Evolutionary conservation across 2,888 invertebrate genomes (phyloP).

Genomic region (Nymphalis polychloros): DNA sequence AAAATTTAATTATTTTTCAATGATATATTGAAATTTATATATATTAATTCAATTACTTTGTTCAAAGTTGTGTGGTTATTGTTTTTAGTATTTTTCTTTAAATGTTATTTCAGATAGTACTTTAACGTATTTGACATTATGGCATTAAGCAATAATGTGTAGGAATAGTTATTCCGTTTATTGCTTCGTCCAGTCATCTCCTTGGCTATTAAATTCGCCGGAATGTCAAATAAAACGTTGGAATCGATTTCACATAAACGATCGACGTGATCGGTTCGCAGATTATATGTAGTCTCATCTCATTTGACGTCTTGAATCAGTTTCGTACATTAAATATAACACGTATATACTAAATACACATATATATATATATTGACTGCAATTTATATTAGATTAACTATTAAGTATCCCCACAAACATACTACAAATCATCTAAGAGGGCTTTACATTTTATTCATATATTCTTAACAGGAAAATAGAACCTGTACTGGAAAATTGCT

Average conservation of each 20-base stretch:
- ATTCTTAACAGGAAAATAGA: too few relatives aligned
- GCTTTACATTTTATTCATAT: too few relatives aligned
- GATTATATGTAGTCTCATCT: conserved; percentile 61
- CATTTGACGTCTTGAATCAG: conserved; percentile 61
- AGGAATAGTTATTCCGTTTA: conserved; percentile 78
- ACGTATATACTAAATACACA: conserved; percentile 25
- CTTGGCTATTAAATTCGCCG: conserved; percentile 75
- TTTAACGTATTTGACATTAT: conserved; percentile 24
- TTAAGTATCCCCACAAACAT: too few relatives aligned
- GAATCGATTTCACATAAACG: conserved; percentile 81
- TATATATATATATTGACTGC: neutral
- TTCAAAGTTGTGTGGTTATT: neutral
- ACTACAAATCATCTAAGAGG: too few relatives aligned
- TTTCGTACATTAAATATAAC: conserved; percentile 36
- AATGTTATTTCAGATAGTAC: conserved; percentile 9
- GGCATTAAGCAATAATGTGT: conserved; percentile 62
- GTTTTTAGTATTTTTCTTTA: neutral
- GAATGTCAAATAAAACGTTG: conserved; percentile 77
- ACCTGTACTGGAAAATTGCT: too few relatives aligned
- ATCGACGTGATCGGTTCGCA: conserved; percentile 72
- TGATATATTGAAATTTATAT: neutral
- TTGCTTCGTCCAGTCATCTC: conserved; percentile 76
- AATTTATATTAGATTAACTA: neutral
- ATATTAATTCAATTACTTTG: neutral
- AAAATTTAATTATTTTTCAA: neutral